phyloP scores from a whole-genome alignment of 2,888 invertebrate species.

The Lepidochitona cinerea region DNA sequence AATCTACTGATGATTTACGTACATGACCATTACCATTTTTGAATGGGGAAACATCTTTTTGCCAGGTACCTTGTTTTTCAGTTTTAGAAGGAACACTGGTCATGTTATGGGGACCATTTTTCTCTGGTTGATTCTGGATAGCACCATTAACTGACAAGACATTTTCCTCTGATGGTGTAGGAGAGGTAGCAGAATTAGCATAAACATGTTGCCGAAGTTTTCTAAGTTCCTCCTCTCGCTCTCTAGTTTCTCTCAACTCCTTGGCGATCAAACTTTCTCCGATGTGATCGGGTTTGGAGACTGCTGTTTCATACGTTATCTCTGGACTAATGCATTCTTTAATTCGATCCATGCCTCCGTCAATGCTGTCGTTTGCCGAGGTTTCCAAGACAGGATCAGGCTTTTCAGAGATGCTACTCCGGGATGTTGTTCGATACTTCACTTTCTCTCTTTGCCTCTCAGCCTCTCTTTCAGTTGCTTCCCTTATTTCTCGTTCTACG shows the following conservation, averaged over 20 bases:
- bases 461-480: slow-evolving; percentile 59
- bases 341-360: slow-evolving; percentile 37
- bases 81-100: background rate
- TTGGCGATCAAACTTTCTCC: slow-evolving; percentile 70
- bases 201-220: slow-evolving; percentile 35
- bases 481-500: slow-evolving; percentile 62
- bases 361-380: background rate
- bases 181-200: background rate
- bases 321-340: slow-evolving; percentile 48
- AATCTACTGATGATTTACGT: slow-evolving; percentile 42
- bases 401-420: background rate
- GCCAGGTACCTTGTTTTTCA: slow-evolving; percentile 31
- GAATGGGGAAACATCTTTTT: slow-evolving; percentile 48
- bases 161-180: background rate
- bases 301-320: slow-evolving; percentile 51
- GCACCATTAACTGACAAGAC: background rate
- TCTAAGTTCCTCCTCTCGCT: slow-evolving; percentile 73
- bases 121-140: background rate
- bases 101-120: background rate
- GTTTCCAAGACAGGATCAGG: background rate
- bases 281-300: slow-evolving; percentile 50
- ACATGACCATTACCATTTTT: slow-evolving; percentile 20
- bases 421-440: background rate
- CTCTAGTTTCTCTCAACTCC: slow-evolving; percentile 72
- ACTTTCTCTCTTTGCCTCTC: slow-evolving; percentile 40